Evolutionary conservation across 2,888 invertebrate species (phyloP), one percentile per base, ranked within the genome.

Genomic region (Polydrusus tereticollis): DNA sequence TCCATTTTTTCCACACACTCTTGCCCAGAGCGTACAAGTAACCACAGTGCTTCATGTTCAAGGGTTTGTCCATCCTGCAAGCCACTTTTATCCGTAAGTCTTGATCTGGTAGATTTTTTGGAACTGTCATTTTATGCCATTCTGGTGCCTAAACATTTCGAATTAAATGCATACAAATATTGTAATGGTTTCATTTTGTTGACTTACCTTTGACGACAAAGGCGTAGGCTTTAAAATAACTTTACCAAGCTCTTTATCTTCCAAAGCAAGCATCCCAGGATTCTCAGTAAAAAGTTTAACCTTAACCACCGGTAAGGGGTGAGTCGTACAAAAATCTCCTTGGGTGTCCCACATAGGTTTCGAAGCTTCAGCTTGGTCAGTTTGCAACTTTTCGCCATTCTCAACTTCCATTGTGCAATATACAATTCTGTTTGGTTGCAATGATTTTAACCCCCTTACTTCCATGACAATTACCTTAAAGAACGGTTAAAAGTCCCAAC

Each of bases 401-500:
- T 99, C 99, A 38, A 99, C 98, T 87, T 99, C 99, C 99, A 99
- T 99, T 20, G 99, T 99, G 86, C 99, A 99, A 87, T 99, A 99
- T 60, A 99, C 98, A 85, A 99, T 98, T 83, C 98, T 92, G 89
- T 98, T 99, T 36, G 97, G 94, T 76, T 98, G 94, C 83, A 99
- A 88, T 65, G 97, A 97, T 87, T 98, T 99, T 78, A 99, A 89
- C 79, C 98, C 98, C 86, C 98, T 97, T 65, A 99, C 99, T 88
- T 99, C 99, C 95, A 99, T 97, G 67, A 99, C 99, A 83, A 99
- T 94, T 77, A 98, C 97, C 95, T 96, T 88, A 69, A 77, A 72
- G 43, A 66, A 69, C 33, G 45, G 52, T 69, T 69, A 62, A 69
- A 59, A 60, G 62, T 60, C 69, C 60, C 69, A 69, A 60, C 62